Evolutionary conservation across 2,888 invertebrate genomes (phyloP), one percentile per base, ranked within the genome.

Genomic region (Melangyna quadrimaculata): DNA sequence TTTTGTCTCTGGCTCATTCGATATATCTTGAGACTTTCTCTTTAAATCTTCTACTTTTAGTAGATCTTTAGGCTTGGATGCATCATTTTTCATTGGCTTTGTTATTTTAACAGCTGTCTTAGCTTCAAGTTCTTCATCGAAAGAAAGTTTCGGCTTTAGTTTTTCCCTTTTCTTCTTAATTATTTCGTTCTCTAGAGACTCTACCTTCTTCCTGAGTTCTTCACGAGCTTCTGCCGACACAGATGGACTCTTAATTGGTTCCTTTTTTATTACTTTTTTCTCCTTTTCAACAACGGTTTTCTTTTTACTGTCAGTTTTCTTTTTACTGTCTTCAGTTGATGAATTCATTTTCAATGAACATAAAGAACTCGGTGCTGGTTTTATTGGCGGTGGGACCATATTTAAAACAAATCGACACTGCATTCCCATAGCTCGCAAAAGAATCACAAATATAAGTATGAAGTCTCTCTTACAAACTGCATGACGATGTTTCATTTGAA

Each of bases 401-500:
- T 97, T 97, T 65, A 96, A 93, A 83, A 98, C 94, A 37, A 98
- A 91, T 65, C 98, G 94, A 88, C 96, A 95, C 89, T 96, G 95
- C 78, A 98, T 93, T 0, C 98, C 98, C 88, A 98, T 93, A 48
- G 96, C 94, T 89, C 98, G 94, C 59, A 97, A 91, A 89, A 97
- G 93, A 27, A 95, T 94, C 40, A 97, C 93, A 92, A 97, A 97
- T 88, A 97, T 94, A 89, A 95, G 94, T 67, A 96, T 94, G 83
- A 95, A 93, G 92, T 96, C 95, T 88, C 95, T 95, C 87, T 94
- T 94, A 89, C 94, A 93, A 40, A 93, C 92, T 0, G 95, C 94
- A 84, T 93, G 93, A 90, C 94, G 95, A 61, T 92, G 93, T 88
- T 93, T 93, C n/a, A 95, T 94, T 91, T 95, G 94, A 61, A 92